Conservation (phyloP, 2,797 vertebrate species). For the Lepus oiostolus region DNA sequence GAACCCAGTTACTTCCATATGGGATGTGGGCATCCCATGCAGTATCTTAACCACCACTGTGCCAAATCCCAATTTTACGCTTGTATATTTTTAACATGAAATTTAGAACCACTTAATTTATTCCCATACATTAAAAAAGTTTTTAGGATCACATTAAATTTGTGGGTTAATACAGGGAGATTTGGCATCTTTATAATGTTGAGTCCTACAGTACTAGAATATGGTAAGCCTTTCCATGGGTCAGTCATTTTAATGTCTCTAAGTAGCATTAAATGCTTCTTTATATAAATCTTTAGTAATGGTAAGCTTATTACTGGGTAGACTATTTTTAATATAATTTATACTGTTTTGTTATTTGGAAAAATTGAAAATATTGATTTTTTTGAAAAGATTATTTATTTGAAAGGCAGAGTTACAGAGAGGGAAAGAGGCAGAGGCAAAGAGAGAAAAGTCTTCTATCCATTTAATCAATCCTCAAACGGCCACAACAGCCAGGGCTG, state of each 20-base stretch:
- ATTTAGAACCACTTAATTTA: slow-evolving; percentile 6
- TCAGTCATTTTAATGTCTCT: not conserved
- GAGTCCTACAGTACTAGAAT: not conserved
- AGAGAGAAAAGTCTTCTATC: too few species aligned
- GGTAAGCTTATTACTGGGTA: slow-evolving; percentile 26
- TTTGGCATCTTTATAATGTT: not conserved
- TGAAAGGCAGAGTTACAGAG: too few species aligned
- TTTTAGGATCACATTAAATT: not conserved
- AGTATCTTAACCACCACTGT: not conserved
- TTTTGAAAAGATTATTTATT: not conserved
- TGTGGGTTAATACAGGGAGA: not conserved
- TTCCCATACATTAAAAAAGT: not conserved
- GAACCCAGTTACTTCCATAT: too few species aligned
- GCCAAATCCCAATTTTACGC: not conserved
- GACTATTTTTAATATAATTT: slow-evolving; percentile 9
- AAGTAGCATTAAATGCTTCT: not conserved
- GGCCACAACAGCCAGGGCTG: too few species aligned
- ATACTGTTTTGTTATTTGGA: slow-evolving; percentile 12
- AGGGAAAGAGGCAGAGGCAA: too few species aligned
- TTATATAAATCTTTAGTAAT: not conserved
- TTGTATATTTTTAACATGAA: not conserved
- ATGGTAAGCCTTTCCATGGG: not conserved
- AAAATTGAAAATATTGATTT: slow-evolving; percentile 37
- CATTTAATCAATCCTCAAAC: too few species aligned
- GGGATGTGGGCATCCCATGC: too few species aligned